A percentile compares a stretch with the other conserved stretches of the same genome.
Conservation (phyloP, 2,113 vertebrate genomes). For the Chascanopsetta lugubris region DNA sequence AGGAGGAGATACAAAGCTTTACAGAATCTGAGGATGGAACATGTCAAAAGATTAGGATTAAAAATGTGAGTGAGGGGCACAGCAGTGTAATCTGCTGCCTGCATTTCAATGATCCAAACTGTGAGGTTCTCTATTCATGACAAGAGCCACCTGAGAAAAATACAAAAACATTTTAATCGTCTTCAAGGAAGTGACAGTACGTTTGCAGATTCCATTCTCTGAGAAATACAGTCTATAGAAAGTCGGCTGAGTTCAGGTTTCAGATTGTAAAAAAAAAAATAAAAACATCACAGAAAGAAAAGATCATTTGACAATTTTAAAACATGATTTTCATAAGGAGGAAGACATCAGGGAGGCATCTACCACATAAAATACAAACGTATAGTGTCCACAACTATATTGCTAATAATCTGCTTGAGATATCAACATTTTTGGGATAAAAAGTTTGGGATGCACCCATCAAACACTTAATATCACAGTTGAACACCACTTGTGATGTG, state of each 20-base stretch:
- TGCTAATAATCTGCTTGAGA: conserved; percentile 36
- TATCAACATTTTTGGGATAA: conserved; percentile 21
- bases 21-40: no score
- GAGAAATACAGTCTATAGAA: conserved; percentile 6
- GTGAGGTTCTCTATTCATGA: no score
- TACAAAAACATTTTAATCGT: conserved; percentile 62
- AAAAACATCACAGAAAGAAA: conserved; percentile 15
- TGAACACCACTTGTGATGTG: no score
- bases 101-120: no score
- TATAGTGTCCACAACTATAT: conserved; percentile 36
- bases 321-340: neutral
- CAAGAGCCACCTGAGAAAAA: neutral
- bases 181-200: conserved; percentile 24
- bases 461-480: no score
- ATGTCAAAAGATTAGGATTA: no score
- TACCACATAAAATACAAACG: conserved; percentile 26
- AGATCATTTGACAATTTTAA: conserved; percentile 20
- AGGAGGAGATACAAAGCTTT: no score
- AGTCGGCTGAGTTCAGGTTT: conserved; percentile 10
- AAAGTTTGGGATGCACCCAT: conserved; percentile 2
- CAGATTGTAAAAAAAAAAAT: neutral
- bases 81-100: no score
- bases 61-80: no score
- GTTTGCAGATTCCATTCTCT: conserved; percentile 35
- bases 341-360: neutral